Base-by-base conservation (phyloP, 35 echinoderm and acorn worm genomes). In the Lytechinus pictus region DNA sequence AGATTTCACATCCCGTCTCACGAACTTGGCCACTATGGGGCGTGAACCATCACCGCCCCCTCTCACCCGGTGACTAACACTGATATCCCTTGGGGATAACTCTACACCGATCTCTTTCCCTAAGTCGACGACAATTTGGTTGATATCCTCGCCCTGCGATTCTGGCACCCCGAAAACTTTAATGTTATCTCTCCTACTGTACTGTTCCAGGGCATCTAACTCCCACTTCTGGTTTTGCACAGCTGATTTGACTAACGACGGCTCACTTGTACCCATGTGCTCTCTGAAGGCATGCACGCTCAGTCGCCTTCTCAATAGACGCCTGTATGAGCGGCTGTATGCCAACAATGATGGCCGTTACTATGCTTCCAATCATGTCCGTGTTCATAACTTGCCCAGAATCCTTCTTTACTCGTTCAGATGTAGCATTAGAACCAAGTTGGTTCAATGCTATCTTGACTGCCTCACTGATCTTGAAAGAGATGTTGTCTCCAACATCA, bases 181-280 rank as follows among this genome's bases (percentile, higher is more conserved):
- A 7, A 92, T 21, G 16, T 92, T 92, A 12, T 92, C 51, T 16
- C 61, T 57, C 9, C 94, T 10, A 86, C 61, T 86, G 14, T 95
- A 79, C 13, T 95, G 94, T 86, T 95, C 94, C 9, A 95, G 33
- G 10, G 91, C 91, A 54, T 92, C 91, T 11, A 92, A 8, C 91
- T 54, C 91, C 91, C 91, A 54, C 91, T 92, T 92, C 44, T 92
- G 91, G n/a, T 52, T 92, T 54, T 92, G 91, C 52, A 92, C 91
- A 52, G 91, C 54, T 53, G 91, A 52, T 54, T 92, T 52, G 0
- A 92, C 44, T 21, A n/a, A 6, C 1, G 91, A 9, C 91, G 16
- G 1, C 91, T 54, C 54, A 54, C 91, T 92, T 13, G 91, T 21
- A 54, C 90, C 90, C 90, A 53, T 92, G 53, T 92, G 90, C 90